phyloP scores from a whole-genome alignment of 2,888 invertebrate genomes.

The Drosophila cyrtoloma region DNA sequence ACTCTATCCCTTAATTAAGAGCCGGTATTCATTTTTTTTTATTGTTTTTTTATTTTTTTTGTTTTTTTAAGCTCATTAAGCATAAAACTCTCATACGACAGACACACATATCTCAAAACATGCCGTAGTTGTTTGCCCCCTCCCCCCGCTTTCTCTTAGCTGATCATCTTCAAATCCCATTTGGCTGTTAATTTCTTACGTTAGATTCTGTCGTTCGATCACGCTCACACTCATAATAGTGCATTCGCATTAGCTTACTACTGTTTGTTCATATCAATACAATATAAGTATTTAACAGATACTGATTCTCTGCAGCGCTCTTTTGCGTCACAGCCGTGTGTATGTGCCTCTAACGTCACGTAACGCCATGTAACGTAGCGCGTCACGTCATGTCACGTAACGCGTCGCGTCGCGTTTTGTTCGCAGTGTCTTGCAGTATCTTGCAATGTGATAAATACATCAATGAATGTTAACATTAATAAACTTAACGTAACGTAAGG shows the following conservation, averaged over 20 bases:
- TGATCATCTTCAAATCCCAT: not conserved
- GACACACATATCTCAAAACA: conserved; percentile 1
- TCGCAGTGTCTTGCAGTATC: conserved; percentile 38
- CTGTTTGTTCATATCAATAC: not conserved
- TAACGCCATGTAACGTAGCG: conserved; percentile 28
- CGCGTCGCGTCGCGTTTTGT: conserved; percentile 51
- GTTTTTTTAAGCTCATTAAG: conserved; percentile 21
- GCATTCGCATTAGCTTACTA: not conserved
- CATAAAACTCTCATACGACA: not conserved
- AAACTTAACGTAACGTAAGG: conserved; percentile 26
- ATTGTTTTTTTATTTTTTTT: not conserved
- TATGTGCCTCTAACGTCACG: conserved; percentile 32
- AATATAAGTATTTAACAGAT: conserved; percentile 18
- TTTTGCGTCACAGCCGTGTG: conserved; percentile 24
- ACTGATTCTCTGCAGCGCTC: conserved; percentile 32
- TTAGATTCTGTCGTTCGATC: conserved; percentile 20
- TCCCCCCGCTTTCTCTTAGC: not conserved
- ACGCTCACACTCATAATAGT: conserved; percentile 9
- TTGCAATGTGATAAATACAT: conserved; percentile 37
- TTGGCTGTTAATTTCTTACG: conserved; percentile 11
- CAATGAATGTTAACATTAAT: conserved; percentile 25
- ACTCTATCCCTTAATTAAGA: conserved; percentile 15
- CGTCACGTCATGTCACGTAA: conserved; percentile 41
- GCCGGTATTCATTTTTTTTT: not conserved
- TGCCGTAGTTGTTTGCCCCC: conserved; percentile 12